Evolutionary conservation across 2,888 invertebrate species (phyloP), one percentile per base, ranked within the genome.

Genomic region (Drosophila villosipedis): DNA sequence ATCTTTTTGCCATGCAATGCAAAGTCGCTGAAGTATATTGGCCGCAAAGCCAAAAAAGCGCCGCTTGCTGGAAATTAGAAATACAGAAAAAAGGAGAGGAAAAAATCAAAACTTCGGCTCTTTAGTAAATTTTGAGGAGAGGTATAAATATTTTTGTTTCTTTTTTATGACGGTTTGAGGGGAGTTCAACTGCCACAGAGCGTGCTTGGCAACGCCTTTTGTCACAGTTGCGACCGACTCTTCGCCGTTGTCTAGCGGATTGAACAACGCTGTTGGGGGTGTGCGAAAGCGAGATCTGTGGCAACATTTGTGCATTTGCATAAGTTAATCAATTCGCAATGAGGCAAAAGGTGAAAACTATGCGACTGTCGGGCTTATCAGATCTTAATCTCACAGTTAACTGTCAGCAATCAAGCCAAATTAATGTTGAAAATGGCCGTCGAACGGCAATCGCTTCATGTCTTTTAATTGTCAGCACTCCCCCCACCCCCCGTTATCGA

Each of bases 271-370:
- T 68, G 59, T 78, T 74, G 74, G 74, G 66, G 73, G 66, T 59
- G 77, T 67, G 64, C 41, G 63, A 71, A 55, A 31, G 67, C 47
- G 52, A 62, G 66, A 82, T 82, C 75, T 82, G 67, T 67, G 76
- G 82, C 66, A 79, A 73, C 68, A 73, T 78, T 79, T 65, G 68
- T 74, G 77, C 79, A 91, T 91, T 91, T 91, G 86, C 91, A 91
- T 91, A 91, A 91, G 89, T 90, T 91, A 91, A 91, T 91, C 91
- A 90, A 91, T 91, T 91, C 89, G 91, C 82, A 89, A 83, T 84
- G 78, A 80, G 84, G 74, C 75, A 89, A 87, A 89, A 90, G 84
- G 89, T 84, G 89, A 84, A 82, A 82, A 83, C 76, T 68, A 49
- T 78, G 71, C 82, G 64, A 81, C 78, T 70, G 41, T 30, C 22